phyloP scores from a whole-genome alignment of 2,797 vertebrate species.

The Epinephelus malabaricus region DNA sequence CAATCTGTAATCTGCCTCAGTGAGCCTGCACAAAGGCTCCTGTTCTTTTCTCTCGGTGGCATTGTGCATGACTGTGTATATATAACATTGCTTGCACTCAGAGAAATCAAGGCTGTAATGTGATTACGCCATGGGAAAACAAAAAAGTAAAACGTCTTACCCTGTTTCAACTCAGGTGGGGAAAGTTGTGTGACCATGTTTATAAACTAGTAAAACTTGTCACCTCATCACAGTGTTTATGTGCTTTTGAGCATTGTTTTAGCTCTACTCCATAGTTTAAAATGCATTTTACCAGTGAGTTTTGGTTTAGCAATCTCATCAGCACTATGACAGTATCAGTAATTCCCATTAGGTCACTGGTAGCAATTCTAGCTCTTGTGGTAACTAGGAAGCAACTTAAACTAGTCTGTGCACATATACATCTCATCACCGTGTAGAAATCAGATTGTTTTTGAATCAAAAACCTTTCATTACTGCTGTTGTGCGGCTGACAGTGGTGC shows the following conservation, averaged over 20 bases:
- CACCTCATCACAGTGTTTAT: neutral
- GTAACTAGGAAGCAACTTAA: neutral
- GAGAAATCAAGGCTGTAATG: constrained; percentile 35
- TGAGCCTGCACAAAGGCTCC: constrained; percentile 52
- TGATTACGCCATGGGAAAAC: constrained; percentile 37
- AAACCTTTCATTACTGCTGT: neutral
- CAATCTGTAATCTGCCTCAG: constrained; percentile 38
- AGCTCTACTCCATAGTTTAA: neutral
- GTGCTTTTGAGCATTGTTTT: neutral
- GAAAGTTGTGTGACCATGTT: neutral
- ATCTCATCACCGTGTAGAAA: too few relatives aligned
- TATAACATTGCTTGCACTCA: constrained; percentile 35
- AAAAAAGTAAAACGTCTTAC: neutral
- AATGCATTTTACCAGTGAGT: neutral
- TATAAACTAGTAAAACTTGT: neutral
- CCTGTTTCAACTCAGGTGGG: constrained; percentile 7
- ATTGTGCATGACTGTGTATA: constrained; percentile 30
- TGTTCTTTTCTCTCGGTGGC: constrained; percentile 36
- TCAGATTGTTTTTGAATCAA: constrained; percentile 6
- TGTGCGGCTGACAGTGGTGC: neutral
- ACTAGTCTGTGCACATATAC: neutral
- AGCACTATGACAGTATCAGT: neutral
- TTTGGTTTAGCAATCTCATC: neutral
- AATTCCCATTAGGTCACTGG: neutral
- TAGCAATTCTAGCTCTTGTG: neutral